Conservation (phyloP, 2,113 vertebrate species). For the Anser cygnoides region DNA sequence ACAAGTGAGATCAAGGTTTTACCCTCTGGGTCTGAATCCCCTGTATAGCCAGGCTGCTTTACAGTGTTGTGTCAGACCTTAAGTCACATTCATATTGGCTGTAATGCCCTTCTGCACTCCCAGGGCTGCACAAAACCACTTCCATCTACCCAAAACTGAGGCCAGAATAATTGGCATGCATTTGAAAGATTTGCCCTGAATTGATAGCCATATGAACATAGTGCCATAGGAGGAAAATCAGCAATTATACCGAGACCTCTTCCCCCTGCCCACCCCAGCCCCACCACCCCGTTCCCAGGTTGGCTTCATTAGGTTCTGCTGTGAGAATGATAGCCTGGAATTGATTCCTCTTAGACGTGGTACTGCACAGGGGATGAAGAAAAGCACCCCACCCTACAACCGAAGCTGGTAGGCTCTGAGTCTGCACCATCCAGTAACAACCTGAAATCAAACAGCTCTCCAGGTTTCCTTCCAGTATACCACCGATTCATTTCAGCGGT, state of each 20-base stretch:
- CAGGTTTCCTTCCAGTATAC: background rate
- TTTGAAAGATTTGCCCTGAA: background rate
- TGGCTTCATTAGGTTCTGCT: background rate
- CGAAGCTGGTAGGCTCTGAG: background rate
- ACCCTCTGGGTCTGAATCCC: background rate
- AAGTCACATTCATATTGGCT: background rate
- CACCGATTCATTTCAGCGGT: background rate
- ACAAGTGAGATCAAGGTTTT: background rate
- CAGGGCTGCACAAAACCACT: background rate
- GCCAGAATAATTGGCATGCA: background rate
- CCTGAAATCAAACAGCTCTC: background rate
- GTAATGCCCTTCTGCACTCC: background rate
- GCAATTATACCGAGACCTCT: background rate
- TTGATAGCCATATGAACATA: background rate
- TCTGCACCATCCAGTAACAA: background rate
- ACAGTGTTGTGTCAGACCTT: background rate
- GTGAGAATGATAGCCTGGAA: background rate
- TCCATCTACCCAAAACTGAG: background rate
- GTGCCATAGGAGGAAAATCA: background rate
- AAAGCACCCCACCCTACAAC: background rate
- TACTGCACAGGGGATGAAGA: background rate
- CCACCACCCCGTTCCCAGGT: background rate
- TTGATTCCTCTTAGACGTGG: accelerated
- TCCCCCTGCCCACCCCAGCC: background rate
- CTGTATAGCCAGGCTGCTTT: background rate